Percentiles rank a stretch among this genome's conserved stretches.
Conservation (phyloP, 2,113 vertebrate genomes). For the Coptodon bakossiorum region DNA sequence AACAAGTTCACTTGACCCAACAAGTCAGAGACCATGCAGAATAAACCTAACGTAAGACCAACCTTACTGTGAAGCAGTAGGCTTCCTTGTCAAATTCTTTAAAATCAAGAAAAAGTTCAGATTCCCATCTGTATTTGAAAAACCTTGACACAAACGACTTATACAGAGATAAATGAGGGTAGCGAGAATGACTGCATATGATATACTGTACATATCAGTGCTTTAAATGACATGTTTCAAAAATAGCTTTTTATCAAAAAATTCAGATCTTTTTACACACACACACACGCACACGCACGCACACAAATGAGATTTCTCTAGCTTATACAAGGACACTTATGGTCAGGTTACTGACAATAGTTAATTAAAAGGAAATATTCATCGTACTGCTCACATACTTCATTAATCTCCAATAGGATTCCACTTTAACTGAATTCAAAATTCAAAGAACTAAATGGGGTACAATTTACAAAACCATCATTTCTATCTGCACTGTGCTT, state of each 20-base stretch:
- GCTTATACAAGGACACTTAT: conserved; percentile 74
- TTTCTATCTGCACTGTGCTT: conserved; percentile 48
- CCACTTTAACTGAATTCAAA: background rate
- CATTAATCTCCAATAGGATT: background rate
- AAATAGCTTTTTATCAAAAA: conserved; percentile 71
- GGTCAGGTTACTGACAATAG: conserved; percentile 55
- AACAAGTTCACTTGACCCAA: conserved; percentile 71
- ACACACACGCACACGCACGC: background rate
- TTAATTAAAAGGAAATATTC: conserved; percentile 6
- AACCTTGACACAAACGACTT: conserved; percentile 51
- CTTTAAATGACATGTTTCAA: conserved; percentile 66
- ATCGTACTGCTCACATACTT: background rate
- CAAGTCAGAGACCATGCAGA: conserved; percentile 64
- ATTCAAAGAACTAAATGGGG: background rate
- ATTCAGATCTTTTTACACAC: conserved; percentile 44
- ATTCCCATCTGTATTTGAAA: conserved; percentile 14
- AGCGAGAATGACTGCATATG: conserved; percentile 52
- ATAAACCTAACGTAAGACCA: conserved; percentile 23
- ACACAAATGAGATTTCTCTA: conserved; percentile 47
- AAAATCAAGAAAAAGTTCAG: conserved; percentile 17
- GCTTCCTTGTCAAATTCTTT: background rate
- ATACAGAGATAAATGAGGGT: conserved; percentile 47
- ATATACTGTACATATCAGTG: conserved; percentile 62
- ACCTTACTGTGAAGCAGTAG: background rate
- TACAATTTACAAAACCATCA: background rate